A percentile compares a stretch with the other conserved stretches of the same genome.
These are phyloP conservation scores for Pyralis farinalis DNA, from an alignment of 2,888 invertebrate genomes.

Conservation along the genomic window DNA sequence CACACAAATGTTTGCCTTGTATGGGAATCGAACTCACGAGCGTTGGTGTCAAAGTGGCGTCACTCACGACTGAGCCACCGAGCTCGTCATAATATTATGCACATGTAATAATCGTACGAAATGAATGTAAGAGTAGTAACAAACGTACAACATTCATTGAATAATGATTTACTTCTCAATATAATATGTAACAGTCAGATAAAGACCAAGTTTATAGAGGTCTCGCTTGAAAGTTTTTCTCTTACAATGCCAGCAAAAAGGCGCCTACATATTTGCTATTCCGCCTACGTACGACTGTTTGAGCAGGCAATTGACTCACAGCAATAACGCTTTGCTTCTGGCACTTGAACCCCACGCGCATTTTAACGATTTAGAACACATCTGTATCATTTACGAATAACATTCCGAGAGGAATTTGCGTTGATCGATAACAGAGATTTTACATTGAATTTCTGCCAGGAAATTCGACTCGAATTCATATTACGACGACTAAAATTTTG, in stretches of 20 bases:
- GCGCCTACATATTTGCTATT: slow-evolving; percentile 45
- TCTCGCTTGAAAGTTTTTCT: slow-evolving; percentile 28
- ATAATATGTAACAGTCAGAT: slow-evolving; percentile 4
- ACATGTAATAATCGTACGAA: too few relatives aligned
- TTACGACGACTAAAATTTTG: not conserved
- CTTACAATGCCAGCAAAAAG: slow-evolving; percentile 37
- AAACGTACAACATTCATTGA: too few relatives aligned
- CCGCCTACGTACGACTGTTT: slow-evolving; percentile 45
- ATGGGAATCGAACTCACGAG: too few relatives aligned
- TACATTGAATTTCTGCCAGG: too few relatives aligned
- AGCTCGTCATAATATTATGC: too few relatives aligned
- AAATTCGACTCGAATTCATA: too few relatives aligned
- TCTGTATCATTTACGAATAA: slow-evolving; percentile 17
- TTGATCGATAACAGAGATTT: not conserved
- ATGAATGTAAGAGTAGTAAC: too few relatives aligned
- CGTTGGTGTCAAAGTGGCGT: too few relatives aligned
- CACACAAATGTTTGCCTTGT: too few relatives aligned
- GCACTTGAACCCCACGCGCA: slow-evolving; percentile 26
- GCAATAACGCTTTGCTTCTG: slow-evolving; percentile 48
- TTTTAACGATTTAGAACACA: slow-evolving; percentile 21
- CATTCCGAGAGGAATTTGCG: slow-evolving; percentile 14
- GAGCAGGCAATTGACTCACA: slow-evolving; percentile 50
- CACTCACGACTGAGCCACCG: too few relatives aligned
- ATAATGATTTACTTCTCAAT: too few relatives aligned
- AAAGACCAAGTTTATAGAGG: slow-evolving; percentile 15